phyloP scores from a whole-genome alignment of 2,888 invertebrate genomes.

The Agrilus mali region DNA sequence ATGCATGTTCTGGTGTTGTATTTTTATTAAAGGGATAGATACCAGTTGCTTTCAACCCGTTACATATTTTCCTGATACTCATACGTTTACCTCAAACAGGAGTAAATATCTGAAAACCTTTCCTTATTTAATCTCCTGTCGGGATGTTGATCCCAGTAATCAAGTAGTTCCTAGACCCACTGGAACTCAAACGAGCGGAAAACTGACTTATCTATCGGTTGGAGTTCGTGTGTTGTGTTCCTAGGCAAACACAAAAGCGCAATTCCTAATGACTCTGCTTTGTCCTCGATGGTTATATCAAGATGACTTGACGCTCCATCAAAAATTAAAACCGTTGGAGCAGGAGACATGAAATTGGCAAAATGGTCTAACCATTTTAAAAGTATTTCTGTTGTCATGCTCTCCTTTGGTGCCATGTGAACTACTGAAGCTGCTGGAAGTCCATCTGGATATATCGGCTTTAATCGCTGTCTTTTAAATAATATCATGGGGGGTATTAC shows the following conservation, averaged over 20 bases:
- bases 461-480: too few species aligned
- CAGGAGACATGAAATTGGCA: too few species aligned
- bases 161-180: constrained; percentile 24
- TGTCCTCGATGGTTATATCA: constrained; percentile 20
- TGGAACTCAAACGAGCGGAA: constrained; percentile 22
- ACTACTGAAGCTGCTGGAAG: too few species aligned
- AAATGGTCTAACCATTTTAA: too few species aligned
- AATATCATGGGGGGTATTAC: too few species aligned
- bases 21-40: constrained; percentile 9
- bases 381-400: too few species aligned
- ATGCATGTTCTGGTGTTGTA: constrained; percentile 14
- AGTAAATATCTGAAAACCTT: constrained; percentile 15
- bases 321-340: too few species aligned
- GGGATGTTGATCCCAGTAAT: constrained; percentile 16
- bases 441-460: too few species aligned
- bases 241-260: constrained; percentile 23
- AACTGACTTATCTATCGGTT: constrained; percentile 24
- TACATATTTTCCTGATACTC: constrained; percentile 11
- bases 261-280: constrained; percentile 18
- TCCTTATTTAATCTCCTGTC: constrained; percentile 10
- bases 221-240: constrained; percentile 26
- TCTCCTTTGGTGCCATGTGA: too few species aligned
- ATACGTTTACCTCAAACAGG: constrained; percentile 13
- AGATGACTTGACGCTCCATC: constrained; percentile 22
- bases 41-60: constrained; percentile 16